phyloP scores from a whole-genome alignment of 2,888 invertebrate genomes.

The Hipparchia sbordonii region DNA sequence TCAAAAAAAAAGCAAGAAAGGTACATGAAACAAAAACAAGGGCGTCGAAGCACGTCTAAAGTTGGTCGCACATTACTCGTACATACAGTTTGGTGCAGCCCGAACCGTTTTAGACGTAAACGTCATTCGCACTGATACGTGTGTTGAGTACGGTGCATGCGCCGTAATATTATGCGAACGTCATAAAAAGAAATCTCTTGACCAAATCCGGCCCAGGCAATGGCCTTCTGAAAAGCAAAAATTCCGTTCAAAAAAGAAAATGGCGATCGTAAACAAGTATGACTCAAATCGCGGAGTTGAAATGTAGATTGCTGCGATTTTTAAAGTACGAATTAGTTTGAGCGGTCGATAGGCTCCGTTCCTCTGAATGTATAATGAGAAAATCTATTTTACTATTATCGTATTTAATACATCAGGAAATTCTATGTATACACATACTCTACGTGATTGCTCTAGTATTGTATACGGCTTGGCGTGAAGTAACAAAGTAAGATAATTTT shows the following conservation, averaged over 20 bases:
- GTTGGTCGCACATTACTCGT: not conserved
- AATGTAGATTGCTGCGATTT: not conserved
- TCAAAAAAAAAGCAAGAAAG: not conserved
- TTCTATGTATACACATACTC: conserved; percentile 68
- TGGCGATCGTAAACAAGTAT: not conserved
- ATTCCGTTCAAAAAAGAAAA: conserved; percentile 13
- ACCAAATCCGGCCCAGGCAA: conserved; percentile 56
- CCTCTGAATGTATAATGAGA: conserved; percentile 52
- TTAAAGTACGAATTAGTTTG: not conserved
- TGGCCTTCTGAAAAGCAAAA: conserved; percentile 47
- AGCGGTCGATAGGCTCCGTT: conserved; percentile 50
- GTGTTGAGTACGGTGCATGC: not conserved
- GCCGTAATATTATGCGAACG: not conserved
- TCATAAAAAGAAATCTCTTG: conserved; percentile 6
- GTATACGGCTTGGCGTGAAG: conserved; percentile 77
- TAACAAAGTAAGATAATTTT: conserved; percentile 74
- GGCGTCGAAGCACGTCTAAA: not conserved
- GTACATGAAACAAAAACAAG: conserved; percentile 1
- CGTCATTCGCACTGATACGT: not conserved
- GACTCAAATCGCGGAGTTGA: not conserved
- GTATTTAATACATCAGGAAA: conserved; percentile 69
- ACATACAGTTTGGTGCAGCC: too few relatives aligned
- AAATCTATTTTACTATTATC: conserved; percentile 69
- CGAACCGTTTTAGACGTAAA: too few relatives aligned
- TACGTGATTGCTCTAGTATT: conserved; percentile 76